phyloP scores from a whole-genome alignment of 2,888 invertebrate genomes.

The Heliconius hortense region DNA sequence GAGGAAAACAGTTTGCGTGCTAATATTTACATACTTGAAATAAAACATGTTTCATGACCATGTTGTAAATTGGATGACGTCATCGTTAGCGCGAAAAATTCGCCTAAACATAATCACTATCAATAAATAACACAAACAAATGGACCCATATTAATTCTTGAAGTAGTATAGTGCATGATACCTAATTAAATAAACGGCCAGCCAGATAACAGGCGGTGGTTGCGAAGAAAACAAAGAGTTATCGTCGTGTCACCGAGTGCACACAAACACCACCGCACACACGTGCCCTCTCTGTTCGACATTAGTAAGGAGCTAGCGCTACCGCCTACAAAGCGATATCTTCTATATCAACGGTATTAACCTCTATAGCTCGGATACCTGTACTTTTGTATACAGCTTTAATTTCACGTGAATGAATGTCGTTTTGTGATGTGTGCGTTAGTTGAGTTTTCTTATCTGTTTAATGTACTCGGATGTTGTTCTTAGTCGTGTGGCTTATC shows the following conservation, averaged over 20 bases:
- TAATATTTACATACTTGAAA: slow-evolving; percentile 16
- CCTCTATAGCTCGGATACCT: slow-evolving; percentile 67
- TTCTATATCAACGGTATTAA: slow-evolving; percentile 64
- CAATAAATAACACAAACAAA: slow-evolving; percentile 11
- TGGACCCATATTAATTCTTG: slow-evolving; percentile 20
- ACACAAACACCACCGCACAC: slow-evolving; percentile 30
- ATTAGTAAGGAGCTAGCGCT: slow-evolving; percentile 52
- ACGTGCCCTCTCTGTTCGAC: slow-evolving; percentile 39
- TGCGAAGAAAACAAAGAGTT: slow-evolving; percentile 72
- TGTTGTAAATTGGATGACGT: slow-evolving; percentile 9
- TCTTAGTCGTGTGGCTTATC: background rate
- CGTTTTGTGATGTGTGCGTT: slow-evolving; percentile 12
- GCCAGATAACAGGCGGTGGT: slow-evolving; percentile 60
- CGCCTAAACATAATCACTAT: background rate
- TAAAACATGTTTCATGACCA: background rate
- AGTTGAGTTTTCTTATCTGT: slow-evolving; percentile 7
- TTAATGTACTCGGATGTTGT: background rate
- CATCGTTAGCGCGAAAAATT: background rate
- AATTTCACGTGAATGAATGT: slow-evolving; percentile 57
- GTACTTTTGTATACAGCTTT: slow-evolving; percentile 52
- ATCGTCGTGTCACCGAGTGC: slow-evolving; percentile 56
- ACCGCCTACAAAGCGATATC: slow-evolving; percentile 59
- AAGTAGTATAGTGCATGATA: slow-evolving; percentile 45
- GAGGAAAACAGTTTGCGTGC: slow-evolving; percentile 15
- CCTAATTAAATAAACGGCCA: slow-evolving; percentile 63